Evolutionary conservation across 2,113 vertebrate species (phyloP).

Genomic region (Cathartes aura): DNA sequence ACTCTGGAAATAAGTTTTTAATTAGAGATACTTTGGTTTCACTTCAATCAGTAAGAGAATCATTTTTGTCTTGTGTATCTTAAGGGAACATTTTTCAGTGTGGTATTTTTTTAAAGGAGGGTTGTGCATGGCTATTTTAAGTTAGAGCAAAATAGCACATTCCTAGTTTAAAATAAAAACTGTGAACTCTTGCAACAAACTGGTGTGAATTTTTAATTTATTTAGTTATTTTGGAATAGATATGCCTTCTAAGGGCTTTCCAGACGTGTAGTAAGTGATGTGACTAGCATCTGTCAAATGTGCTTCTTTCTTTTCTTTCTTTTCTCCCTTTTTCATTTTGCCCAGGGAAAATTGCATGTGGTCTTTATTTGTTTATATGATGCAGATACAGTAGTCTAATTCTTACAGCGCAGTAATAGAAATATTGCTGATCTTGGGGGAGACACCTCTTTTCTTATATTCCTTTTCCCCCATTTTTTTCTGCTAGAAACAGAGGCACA

Average conservation of each 20-base stretch:
- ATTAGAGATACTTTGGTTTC: background rate
- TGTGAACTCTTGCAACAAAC: slow-evolving; percentile 20
- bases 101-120: background rate
- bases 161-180: slow-evolving; percentile 39
- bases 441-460: background rate
- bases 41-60: background rate
- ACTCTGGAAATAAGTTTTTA: background rate
- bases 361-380: background rate
- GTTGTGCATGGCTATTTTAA: slow-evolving; percentile 8
- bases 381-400: background rate
- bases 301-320: background rate
- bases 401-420: background rate
- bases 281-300: slow-evolving; percentile 24
- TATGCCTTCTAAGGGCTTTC: slow-evolving; percentile 1
- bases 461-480: background rate
- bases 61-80: background rate
- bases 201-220: slow-evolving; percentile 54
- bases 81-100: background rate
- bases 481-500: background rate
- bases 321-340: background rate
- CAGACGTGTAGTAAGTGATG: background rate
- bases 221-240: slow-evolving; percentile 38
- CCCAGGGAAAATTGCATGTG: background rate
- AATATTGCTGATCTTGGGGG: background rate
- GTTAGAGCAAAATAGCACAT: slow-evolving; percentile 1